Base-by-base conservation (phyloP, 2,888 invertebrate species). In the Stictocephala bisonia region DNA sequence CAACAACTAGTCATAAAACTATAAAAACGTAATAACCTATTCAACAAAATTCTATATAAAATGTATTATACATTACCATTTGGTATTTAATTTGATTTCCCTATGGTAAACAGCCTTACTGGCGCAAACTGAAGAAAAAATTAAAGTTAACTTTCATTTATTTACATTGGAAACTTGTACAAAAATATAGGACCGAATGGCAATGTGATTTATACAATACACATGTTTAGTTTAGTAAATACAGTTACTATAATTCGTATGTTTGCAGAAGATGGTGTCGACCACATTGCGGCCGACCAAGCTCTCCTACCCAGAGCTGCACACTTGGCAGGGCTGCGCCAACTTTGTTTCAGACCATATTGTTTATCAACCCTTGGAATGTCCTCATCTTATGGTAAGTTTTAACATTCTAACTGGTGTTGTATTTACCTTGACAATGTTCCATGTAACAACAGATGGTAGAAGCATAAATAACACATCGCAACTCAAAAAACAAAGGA, bases 221-320 rank as follows among this genome's bases (percentile, higher is more conserved):
- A 41, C 40, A 56, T 35, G 31, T 7, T 31, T n/a, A 27, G 41
- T 60, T 64, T 13, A 41, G 22, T 40, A 40, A 64, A 20, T 20
- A 40, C 24, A 41, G 41, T 22, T 13, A 48, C 20, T 41, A 22
- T 66, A 72, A 56, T 70, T 70, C 41, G 53, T 60, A 64, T 66
- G 71, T 67, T 84, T 83, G 35, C 83, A 95, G 94, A 96, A 96
- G 90, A 93, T 96, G 87, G 94, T 96, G 44, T 94, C 93, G 79
- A 93, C 93, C 4, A 90, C 93, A 1, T 89, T 96, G 76, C 87
- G 93, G 50, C 93, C 93, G 22, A 94, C 94, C 13, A 89, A 90
- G 77, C 86, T 94, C 72, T 88, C 91, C 18, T 92, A 88, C 84
- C 86, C 88, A 7, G 90, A 90, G 79, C 86, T 95, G 50, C 88